Conservation (phyloP, 2,113 vertebrate species). For the Pygoscelis antarcticus region DNA sequence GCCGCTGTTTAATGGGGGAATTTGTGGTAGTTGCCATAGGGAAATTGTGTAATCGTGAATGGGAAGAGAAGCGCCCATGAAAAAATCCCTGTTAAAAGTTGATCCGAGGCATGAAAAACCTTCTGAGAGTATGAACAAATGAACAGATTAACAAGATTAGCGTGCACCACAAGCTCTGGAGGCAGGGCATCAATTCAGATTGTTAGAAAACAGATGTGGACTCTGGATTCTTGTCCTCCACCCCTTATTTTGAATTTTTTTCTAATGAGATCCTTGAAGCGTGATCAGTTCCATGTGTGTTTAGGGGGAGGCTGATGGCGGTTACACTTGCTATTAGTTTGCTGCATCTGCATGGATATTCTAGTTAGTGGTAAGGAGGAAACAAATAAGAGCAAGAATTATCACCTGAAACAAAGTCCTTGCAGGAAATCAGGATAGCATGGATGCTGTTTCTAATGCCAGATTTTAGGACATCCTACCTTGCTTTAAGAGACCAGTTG, state of each 20-base stretch:
- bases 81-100: background rate
- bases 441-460: background rate
- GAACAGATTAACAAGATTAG: background rate
- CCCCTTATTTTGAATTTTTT: background rate
- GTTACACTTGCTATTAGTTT: background rate
- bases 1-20: background rate
- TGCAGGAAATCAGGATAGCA: background rate
- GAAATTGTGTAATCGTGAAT: background rate
- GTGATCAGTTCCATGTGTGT: background rate
- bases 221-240: background rate
- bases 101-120: background rate
- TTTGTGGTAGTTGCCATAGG: background rate
- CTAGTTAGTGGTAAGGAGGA: background rate
- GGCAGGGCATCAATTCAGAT: background rate
- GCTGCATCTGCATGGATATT: background rate
- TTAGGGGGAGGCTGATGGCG: background rate
- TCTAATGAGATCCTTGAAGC: background rate
- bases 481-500: background rate
- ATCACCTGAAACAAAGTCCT: background rate
- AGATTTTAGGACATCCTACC: background rate
- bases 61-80: background rate
- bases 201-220: constrained; percentile 15
- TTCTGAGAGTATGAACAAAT: background rate
- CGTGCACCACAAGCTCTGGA: background rate
- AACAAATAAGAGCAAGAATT: background rate